A percentile compares a stretch with the other conserved stretches of the same genome.
Conservation (phyloP, 2,797 vertebrate species). For the Valencia hispanica region DNA sequence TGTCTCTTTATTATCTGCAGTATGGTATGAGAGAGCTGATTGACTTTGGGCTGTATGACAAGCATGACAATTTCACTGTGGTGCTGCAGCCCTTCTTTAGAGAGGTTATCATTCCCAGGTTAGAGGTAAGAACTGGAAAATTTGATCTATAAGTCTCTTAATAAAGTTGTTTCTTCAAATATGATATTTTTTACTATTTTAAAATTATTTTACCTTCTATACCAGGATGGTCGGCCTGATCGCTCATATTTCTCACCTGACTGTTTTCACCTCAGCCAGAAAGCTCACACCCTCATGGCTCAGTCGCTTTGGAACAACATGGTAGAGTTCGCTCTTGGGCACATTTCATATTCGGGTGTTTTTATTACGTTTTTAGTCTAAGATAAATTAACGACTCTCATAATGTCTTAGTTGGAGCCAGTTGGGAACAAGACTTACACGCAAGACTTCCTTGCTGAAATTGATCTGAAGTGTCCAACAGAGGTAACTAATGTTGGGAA, state of each 20-base stretch:
- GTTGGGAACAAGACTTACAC: conserved; percentile 85
- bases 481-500: conserved; percentile 75
- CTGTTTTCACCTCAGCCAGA: conserved; percentile 90
- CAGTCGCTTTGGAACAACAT: conserved; percentile 90
- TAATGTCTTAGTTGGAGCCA: conserved; percentile 83
- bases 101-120: conserved; percentile 71
- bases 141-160: neutral
- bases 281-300: conserved; percentile 88
- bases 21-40: conserved; percentile 77
- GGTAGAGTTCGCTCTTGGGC: conserved; percentile 71
- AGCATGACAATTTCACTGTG: conserved; percentile 87
- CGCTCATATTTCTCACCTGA: conserved; percentile 88
- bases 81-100: conserved; percentile 89
- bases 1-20: conserved; percentile 66
- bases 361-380: neutral
- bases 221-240: conserved; percentile 85
- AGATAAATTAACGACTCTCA: conserved; percentile 1
- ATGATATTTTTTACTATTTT: neutral
- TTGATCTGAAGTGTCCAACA: conserved; percentile 84
- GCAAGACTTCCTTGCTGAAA: conserved; percentile 76
- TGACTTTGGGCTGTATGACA: conserved; percentile 88
- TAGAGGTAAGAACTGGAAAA: conserved; percentile 72
- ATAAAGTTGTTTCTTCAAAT: neutral
- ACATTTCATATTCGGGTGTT: neutral
- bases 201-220: neutral